These are phyloP conservation scores for Stenopsyche tienmushanensis DNA, from an alignment of 1,140 invertebrate species.

Conservation along the genomic window DNA sequence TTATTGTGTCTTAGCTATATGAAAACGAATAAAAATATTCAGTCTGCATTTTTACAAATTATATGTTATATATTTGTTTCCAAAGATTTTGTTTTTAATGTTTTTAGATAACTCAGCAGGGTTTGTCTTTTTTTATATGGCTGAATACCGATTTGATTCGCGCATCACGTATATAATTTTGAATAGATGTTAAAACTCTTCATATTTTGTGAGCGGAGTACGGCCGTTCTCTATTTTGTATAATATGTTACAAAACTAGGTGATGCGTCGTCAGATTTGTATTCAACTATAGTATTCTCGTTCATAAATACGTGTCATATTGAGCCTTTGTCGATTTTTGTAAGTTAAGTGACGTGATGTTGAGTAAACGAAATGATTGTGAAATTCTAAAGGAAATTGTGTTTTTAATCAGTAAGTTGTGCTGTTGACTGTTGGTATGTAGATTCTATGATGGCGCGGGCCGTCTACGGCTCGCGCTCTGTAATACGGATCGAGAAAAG, in stretches of 20 bases:
- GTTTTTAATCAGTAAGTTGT: conserved; percentile 22
- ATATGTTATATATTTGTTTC: conserved; percentile 39
- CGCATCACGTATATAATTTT: conserved; percentile 19
- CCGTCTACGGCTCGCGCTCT: too few relatives aligned
- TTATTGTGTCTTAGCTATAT: conserved; percentile 42
- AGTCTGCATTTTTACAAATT: conserved; percentile 41
- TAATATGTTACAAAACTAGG: conserved; percentile 28
- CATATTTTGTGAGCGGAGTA: conserved; percentile 21
- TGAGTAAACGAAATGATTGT: conserved; percentile 31
- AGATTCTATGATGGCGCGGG: too few relatives aligned
- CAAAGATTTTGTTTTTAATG: conserved; percentile 42
- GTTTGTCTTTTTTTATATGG: conserved; percentile 37
- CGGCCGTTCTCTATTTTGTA: conserved; percentile 33
- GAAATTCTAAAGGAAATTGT: conserved; percentile 38
- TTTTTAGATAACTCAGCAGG: conserved; percentile 36
- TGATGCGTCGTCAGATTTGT: conserved; percentile 34
- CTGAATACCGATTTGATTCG: conserved; percentile 16
- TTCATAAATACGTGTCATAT: conserved; percentile 38
- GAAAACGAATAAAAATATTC: conserved; percentile 38
- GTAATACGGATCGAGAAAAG: too few relatives aligned
- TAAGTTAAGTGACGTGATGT: conserved; percentile 30
- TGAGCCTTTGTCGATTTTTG: conserved; percentile 37
- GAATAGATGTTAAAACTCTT: conserved; percentile 28
- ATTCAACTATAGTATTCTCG: conserved; percentile 40
- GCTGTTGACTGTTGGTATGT: conserved; percentile 10